Base-by-base conservation (phyloP, 2,113 vertebrate species). In the Daphoenositta chrysoptera region DNA sequence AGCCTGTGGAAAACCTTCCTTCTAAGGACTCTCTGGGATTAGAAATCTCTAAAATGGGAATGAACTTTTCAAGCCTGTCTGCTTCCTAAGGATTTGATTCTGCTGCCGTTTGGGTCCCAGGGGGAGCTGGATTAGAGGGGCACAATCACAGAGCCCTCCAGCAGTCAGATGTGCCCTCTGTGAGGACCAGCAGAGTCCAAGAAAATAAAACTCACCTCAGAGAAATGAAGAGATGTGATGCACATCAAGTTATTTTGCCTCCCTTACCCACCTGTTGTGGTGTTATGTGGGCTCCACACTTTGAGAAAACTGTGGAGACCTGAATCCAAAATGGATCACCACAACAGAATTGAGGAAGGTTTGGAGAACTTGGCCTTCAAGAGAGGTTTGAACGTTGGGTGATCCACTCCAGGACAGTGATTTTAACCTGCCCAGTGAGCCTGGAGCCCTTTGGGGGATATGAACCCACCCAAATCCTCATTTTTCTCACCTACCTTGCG, bases 1-100 rank as follows among this genome's bases (percentile, higher is more conserved):
- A 78, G 80, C 37, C 71, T 69, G 71, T 69, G 71, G 83, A 88
- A 96, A 95, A 61, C 37, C 72, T 93, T 87, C 91, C 89, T 89
- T 87, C 51, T 73, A 75, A 47, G 87, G 80, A 70, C n/a, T 81
- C 61, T 42, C 83, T 81, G 83, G 95, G 83, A 63, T 87, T 71
- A 84, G 91, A 94, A 87, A 66, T 39, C 80, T 78, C 91, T 70
- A 54, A 90, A 95, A 89, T 30, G 80, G 80, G 68, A 91, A 61
- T 12, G 80, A 83, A 40, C 26, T 89, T 65, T 60, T 64, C 48
- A 11, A 85, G 70, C 15, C 27, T 78, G 37, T 68, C 33, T 91
- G 83, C 76, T 81, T 20, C 72, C 51, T 39, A 58, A 93, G 64
- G 77, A 75, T 81, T 66, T 68, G 66, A 12, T 78, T 57, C 87